Conservation (phyloP, 2,888 invertebrate species). For the Scaptomyza tumidula region DNA sequence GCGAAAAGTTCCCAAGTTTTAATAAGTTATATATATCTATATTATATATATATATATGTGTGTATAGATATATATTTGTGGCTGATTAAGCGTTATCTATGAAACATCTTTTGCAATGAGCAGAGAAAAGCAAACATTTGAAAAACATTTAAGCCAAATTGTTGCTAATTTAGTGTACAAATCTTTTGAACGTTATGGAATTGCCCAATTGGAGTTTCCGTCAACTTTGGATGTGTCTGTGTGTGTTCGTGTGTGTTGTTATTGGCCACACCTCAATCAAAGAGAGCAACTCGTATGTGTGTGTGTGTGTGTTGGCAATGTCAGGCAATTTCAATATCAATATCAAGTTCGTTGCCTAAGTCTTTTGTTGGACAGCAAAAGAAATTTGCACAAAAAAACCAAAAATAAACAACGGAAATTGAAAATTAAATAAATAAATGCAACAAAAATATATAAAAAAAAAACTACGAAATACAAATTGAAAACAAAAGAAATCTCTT, state of each 20-base stretch:
- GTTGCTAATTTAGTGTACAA: conserved; percentile 51
- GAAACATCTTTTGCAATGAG: conserved; percentile 29
- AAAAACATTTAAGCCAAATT: conserved; percentile 46
- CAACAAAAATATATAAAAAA: conserved; percentile 16
- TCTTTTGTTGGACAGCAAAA: conserved; percentile 69
- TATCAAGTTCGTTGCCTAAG: conserved; percentile 79
- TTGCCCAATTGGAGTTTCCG: conserved; percentile 38
- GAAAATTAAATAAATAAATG: neutral
- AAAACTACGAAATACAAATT: conserved; percentile 15
- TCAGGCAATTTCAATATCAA: conserved; percentile 59
- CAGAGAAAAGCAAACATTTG: conserved; percentile 35
- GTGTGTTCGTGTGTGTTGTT: conserved; percentile 9
- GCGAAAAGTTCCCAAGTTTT: too few species aligned
- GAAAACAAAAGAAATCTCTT: conserved; percentile 1
- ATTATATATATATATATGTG: too few species aligned
- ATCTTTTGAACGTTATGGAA: conserved; percentile 28
- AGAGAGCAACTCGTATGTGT: neutral
- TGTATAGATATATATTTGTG: too few species aligned
- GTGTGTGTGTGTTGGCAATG: conserved; percentile 38
- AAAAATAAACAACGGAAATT: conserved; percentile 1
- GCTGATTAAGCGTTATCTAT: too few species aligned
- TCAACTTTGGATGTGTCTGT: conserved; percentile 9
- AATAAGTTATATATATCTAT: too few species aligned
- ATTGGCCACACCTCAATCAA: conserved; percentile 47
- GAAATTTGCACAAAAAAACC: conserved; percentile 45